Evolutionary conservation across 2,888 invertebrate genomes (phyloP), one percentile per base, ranked within the genome.

Genomic region (Hololepta plana): DNA sequence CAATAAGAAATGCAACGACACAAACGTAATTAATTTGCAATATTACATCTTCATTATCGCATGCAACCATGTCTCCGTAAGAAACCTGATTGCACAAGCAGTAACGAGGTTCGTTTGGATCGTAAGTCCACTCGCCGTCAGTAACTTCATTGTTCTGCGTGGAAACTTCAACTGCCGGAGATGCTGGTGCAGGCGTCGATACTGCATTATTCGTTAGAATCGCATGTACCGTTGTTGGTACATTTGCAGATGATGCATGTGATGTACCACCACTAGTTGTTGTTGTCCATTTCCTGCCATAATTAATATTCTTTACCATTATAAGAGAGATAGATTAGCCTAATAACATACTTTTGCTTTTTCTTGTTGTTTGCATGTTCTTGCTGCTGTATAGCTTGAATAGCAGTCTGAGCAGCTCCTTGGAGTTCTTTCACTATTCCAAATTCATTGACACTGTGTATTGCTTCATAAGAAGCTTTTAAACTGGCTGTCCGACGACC

Each of bases 11-110:
- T 29, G 26, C 12, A 27, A 4, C 3, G 12, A 14, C 7, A 10
- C 12, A 15, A 15, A 12, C 20, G 4, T 6, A 11, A 20, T 29
- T 15, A 3, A 20, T 14, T 9, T 17, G 12, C 7, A n/a, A 24
- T 10, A n/a, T 24, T 53, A 88, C 88, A 48, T 88, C 84, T 53
- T 84, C 81, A 55, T 95, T 95, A 59, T 98, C 96, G 59, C 98
- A 96, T 33, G 95, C 96, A 21, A 98, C 93, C 96, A 96, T 96
- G 51, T 91, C 90, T 1, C 95, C 95, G 46, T 93, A 95, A 0
- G 90, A 90, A 11, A 93, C 88, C 57, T 95, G 90, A 58, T 93
- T 91, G 57, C 95, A 95, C 41, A 91, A 71, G 53, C 93, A 95
- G 57, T 95, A 95, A 39, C 82, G 63, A 1, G 91, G 93, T 54